Evolutionary conservation across 2,888 invertebrate genomes (phyloP), one percentile per base, ranked within the genome.

Genomic region (Temnothorax unifasciatus): DNA sequence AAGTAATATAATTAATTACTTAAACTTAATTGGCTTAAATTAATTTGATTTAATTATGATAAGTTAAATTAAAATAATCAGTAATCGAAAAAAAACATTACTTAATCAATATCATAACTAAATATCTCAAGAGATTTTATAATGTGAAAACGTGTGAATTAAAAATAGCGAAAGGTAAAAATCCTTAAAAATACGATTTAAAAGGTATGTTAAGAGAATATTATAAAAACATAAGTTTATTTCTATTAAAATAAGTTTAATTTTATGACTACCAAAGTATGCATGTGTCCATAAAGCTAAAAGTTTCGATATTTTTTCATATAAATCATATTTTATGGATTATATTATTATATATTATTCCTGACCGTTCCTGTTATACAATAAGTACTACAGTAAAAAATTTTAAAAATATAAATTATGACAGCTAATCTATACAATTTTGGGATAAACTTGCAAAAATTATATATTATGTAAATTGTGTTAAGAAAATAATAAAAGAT

Each of bases 401-500:
- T 25, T 25, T 47, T 75, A 0, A 61, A 18, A 75, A 34, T 75
- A 63, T 54, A 73, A 25, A 57, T 57, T 57, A 41, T 57, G 9
- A 73, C 18, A 54, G 9, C 25, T 71, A 75, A 61, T 47, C n/a
- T 47, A 47, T n/a, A 8, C 15, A 61, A 61, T 47, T 71, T 34
- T 54, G 54, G 34, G n/a, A 52, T 25, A 11, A 52, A 38, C 15
- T 64, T 34, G 21, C 52, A n/a, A 13, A 21, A 52, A 71, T n/a
- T 54, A 9, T 0, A 52, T 71, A n/a, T 68, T 57, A 59, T 54
- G 29, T 85, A 54, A 66, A 25, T 25, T 77, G 9, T 9, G 29
- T 13, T 68, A 57, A 77, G 15, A 54, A 68, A 25, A 38, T 64
- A 66, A 74, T 64, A 66, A 74, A 41, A 57, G 47, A 57, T 54